Evolutionary conservation across 2,113 vertebrate species (phyloP).

Genomic region (Hiodon tergisus): DNA sequence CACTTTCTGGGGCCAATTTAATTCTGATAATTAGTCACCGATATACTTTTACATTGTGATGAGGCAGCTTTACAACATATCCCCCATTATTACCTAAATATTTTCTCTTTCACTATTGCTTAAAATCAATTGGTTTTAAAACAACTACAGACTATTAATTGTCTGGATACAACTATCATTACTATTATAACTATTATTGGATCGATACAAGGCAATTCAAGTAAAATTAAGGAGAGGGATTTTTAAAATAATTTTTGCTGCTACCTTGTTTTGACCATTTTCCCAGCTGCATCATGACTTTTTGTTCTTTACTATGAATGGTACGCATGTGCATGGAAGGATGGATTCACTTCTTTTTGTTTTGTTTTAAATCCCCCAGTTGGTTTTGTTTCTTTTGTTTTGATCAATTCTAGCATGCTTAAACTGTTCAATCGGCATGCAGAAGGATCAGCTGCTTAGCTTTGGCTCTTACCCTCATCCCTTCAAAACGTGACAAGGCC

Average conservation of each 20-base stretch:
- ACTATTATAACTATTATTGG: background rate
- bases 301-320: slow-evolving; percentile 28
- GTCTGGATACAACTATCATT: no score
- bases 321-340: slow-evolving; percentile 8
- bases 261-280: background rate
- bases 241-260: background rate
- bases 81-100: slow-evolving; percentile 6
- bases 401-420: slow-evolving; percentile 88
- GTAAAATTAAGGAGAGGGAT: background rate
- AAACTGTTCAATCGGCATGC: slow-evolving; percentile 81
- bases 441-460: slow-evolving; percentile 85
- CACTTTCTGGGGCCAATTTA: slow-evolving; percentile 22
- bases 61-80: slow-evolving; percentile 65
- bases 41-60: slow-evolving; percentile 60
- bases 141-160: background rate
- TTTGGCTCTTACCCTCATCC: slow-evolving; percentile 98
- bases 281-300: slow-evolving; percentile 69
- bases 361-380: slow-evolving; percentile 19
- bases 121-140: background rate
- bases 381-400: slow-evolving; percentile 20
- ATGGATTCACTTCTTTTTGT: background rate
- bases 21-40: slow-evolving; percentile 4
- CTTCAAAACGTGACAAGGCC: slow-evolving; percentile 99
- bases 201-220: background rate
- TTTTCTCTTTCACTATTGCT: slow-evolving; percentile 1